These are phyloP conservation scores for Calyptommatus sinebrachiatus DNA, from an alignment of 2,113 vertebrate genomes.

Conservation along the genomic window DNA sequence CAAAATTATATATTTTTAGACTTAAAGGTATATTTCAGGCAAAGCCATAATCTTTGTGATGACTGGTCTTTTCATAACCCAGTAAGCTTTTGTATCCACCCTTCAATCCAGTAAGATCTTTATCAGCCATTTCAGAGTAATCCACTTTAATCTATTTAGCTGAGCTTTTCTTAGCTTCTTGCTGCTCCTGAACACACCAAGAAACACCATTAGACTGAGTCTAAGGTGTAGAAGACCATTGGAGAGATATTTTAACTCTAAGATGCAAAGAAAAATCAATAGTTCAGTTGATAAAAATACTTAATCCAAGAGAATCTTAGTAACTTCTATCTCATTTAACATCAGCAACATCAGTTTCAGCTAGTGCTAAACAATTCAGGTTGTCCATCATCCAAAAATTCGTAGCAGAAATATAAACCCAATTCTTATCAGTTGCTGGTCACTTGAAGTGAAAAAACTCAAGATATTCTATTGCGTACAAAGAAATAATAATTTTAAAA, in stretches of 20 bases:
- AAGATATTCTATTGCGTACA: neutral
- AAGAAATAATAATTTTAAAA: neutral
- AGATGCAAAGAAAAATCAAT: neutral
- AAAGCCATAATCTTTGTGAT: neutral
- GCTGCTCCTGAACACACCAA: conserved; percentile 2
- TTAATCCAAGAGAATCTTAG: too few species aligned
- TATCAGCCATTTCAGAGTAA: conserved; percentile 8
- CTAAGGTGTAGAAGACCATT: neutral
- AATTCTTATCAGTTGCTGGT: neutral
- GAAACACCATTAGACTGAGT: neutral
- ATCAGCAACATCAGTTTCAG: too few species aligned
- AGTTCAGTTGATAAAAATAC: neutral
- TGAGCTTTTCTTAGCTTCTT: conserved; percentile 20
- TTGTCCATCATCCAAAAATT: neutral
- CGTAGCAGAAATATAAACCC: neutral
- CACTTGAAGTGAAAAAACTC: neutral
- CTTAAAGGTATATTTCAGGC: neutral
- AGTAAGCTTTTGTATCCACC: conserved; percentile 2
- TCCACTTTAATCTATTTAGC: conserved; percentile 5
- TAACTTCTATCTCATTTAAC: too few species aligned
- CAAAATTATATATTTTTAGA: neutral
- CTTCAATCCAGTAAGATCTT: conserved; percentile 21
- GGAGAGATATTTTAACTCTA: neutral
- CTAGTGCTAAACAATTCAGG: neutral
- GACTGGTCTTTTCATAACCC: conserved; percentile 4